These are phyloP conservation scores for Takifugu rubripes DNA, from an alignment of 2,797 vertebrate genomes.

Conservation along the genomic window DNA sequence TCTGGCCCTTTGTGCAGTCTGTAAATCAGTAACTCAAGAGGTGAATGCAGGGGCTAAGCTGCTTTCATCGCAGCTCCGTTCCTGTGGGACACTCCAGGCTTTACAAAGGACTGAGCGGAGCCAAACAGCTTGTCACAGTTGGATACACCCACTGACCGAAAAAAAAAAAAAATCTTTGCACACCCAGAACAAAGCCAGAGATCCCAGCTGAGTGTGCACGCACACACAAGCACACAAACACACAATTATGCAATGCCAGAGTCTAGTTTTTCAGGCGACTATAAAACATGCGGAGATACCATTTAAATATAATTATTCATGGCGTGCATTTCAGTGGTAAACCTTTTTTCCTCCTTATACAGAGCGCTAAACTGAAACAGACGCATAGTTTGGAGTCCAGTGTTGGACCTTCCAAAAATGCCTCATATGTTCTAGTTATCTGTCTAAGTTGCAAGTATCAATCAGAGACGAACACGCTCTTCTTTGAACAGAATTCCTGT, in stretches of 20 bases:
- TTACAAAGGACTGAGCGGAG: constrained; percentile 58
- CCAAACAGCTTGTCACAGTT: constrained; percentile 77
- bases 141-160: constrained; percentile 73
- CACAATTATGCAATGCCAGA: constrained; percentile 34
- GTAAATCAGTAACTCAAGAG: constrained; percentile 64
- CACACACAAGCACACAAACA: constrained; percentile 53
- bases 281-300: constrained; percentile 30
- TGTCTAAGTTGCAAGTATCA: constrained; percentile 33
- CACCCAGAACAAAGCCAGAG: constrained; percentile 78
- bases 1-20: constrained; percentile 41
- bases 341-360: constrained; percentile 47
- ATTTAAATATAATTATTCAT: constrained; percentile 24
- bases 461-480: constrained; percentile 23
- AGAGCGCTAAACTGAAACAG: constrained; percentile 44
- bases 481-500: constrained; percentile 43
- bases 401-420: constrained; percentile 35
- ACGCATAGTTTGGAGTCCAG: constrained; percentile 17
- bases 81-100: constrained; percentile 65
- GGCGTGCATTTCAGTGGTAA: constrained; percentile 19
- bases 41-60: constrained; percentile 45
- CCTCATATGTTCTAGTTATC: constrained; percentile 47
- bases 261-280: constrained; percentile 47
- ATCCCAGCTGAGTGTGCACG: constrained; percentile 71
- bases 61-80: constrained; percentile 52
- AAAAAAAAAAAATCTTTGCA: constrained; percentile 73